Evolutionary conservation across 2,113 vertebrate species (phyloP).

Genomic region (Pagrus major): DNA sequence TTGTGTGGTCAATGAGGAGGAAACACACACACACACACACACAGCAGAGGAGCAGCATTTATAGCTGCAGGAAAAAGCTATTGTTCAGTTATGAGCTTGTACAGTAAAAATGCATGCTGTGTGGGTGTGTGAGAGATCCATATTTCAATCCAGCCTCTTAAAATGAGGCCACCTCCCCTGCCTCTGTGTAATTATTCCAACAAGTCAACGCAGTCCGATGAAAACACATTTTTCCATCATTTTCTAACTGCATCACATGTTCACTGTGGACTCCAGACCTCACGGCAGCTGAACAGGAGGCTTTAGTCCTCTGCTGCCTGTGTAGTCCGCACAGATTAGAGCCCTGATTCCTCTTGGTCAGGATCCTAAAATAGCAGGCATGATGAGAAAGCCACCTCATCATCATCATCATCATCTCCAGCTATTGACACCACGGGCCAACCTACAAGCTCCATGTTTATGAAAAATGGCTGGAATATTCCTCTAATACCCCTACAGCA

Average conservation of each 20-base stretch:
- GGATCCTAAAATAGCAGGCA: constrained; percentile 52
- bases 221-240: neutral
- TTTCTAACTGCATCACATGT: constrained; percentile 6
- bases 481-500: neutral
- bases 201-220: constrained; percentile 38
- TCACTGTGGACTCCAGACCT: neutral
- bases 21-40: constrained; percentile 5
- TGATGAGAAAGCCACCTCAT: constrained; percentile 57
- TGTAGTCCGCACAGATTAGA: constrained; percentile 42
- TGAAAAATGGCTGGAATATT: constrained; percentile 31
- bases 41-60: neutral
- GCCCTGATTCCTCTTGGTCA: constrained; percentile 42
- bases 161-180: constrained; percentile 48
- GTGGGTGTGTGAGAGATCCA: constrained; percentile 23
- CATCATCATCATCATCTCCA: constrained; percentile 45
- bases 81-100: constrained; percentile 45
- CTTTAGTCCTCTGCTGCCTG: constrained; percentile 33
- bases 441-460: constrained; percentile 13
- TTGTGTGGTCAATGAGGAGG: constrained; percentile 58
- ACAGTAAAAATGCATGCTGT: constrained; percentile 12
- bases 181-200: constrained; percentile 40
- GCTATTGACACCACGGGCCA: constrained; percentile 14
- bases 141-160: constrained; percentile 39
- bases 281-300: constrained; percentile 12
- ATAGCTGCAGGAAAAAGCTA: constrained; percentile 19